Conservation (phyloP, 2,113 vertebrate species). For the Barbus barbus region DNA sequence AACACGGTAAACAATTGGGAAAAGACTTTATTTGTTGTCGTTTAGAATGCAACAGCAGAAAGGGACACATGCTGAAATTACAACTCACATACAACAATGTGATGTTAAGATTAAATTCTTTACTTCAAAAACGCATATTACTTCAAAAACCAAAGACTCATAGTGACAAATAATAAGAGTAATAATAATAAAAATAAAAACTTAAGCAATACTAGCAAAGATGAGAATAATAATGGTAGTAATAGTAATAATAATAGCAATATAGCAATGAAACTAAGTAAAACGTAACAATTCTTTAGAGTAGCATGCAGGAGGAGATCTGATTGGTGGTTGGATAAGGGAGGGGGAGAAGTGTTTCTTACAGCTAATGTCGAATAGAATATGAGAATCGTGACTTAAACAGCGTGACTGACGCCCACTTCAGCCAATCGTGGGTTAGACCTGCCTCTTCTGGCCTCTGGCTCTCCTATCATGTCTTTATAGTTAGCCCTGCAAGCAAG, state of each 20-base stretch:
- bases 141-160: conserved; percentile 86
- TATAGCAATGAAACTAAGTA: conserved; percentile 54
- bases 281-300: conserved; percentile 78
- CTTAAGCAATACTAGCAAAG: conserved; percentile 44
- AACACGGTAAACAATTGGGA: conserved; percentile 96
- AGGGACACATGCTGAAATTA: conserved; percentile 92
- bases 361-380: conserved; percentile 83
- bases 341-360: conserved; percentile 74
- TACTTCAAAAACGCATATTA: conserved; percentile 69
- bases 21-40: conserved; percentile 99
- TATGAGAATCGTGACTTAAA: conserved; percentile 82
- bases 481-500: conserved; percentile 99
- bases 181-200: conserved; percentile 37
- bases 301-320: conserved; percentile 93
- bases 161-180: conserved; percentile 83
- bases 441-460: conserved; percentile 97
- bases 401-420: conserved; percentile 88
- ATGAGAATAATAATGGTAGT: conserved; percentile 47
- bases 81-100: conserved; percentile 97
- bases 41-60: conserved; percentile 97
- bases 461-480: conserved; percentile 96
- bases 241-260: conserved; percentile 46
- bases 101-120: conserved; percentile 76
- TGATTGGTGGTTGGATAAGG: conserved; percentile 66
- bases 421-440: conserved; percentile 93